Percentiles rank a stretch among this genome's conserved stretches.
phyloP scores from a whole-genome alignment of 2,888 invertebrate species.

The Polyommatus icarus region DNA sequence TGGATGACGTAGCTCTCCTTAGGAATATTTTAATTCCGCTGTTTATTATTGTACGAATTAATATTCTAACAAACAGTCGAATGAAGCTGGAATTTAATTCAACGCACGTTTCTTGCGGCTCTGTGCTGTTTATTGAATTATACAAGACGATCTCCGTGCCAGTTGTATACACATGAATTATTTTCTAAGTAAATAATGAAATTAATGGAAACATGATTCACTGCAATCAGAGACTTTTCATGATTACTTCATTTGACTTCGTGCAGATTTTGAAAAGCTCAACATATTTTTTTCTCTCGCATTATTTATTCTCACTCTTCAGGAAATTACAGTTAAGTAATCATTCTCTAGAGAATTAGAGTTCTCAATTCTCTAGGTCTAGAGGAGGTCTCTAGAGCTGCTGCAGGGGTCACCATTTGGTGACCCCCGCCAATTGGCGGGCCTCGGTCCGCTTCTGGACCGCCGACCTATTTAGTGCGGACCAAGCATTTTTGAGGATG shows the following conservation, averaged over 20 bases:
- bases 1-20: neutral
- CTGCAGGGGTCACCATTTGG: too few species aligned
- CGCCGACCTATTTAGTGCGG: too few species aligned
- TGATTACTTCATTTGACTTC: neutral
- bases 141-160: neutral
- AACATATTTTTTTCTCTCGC: too few species aligned
- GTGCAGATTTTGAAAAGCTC: too few species aligned
- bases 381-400: too few species aligned
- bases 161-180: neutral
- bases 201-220: neutral
- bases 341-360: too few species aligned
- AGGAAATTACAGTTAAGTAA: too few species aligned
- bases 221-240: neutral
- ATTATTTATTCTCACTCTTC: too few species aligned
- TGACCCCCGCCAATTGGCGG: too few species aligned
- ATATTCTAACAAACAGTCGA: neutral
- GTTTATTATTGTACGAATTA: neutral
- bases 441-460: too few species aligned
- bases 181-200: neutral
- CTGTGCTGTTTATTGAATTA: constrained; percentile 17
- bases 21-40: neutral
- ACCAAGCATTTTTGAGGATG: too few species aligned
- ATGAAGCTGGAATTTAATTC: neutral
- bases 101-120: constrained; percentile 9
- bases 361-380: too few species aligned